Evolutionary conservation across 2,888 invertebrate species (phyloP).

Genomic region (Cerceris ruficornis): DNA sequence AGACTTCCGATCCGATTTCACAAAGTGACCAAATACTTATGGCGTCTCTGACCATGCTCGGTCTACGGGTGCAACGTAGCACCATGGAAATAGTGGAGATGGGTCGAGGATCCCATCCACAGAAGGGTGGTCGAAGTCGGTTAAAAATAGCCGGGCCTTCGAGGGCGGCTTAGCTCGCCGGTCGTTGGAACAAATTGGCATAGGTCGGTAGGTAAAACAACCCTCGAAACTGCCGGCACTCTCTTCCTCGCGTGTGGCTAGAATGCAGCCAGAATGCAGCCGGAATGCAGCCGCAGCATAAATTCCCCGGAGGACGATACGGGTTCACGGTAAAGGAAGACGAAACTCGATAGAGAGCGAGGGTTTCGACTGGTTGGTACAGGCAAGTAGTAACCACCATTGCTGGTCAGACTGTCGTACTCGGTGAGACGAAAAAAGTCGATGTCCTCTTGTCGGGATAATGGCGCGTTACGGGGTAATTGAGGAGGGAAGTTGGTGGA

Average conservation of each 20-base stretch:
- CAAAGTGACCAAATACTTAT: no score
- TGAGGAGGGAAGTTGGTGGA: neutral
- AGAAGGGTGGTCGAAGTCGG: conserved; percentile 32
- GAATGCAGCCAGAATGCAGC: neutral
- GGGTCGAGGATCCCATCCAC: neutral
- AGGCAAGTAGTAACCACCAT: conserved; percentile 21
- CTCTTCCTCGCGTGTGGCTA: conserved; percentile 6
- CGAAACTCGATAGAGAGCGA: conserved; percentile 26
- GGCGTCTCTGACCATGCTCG: no score
- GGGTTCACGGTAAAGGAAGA: conserved; percentile 39
- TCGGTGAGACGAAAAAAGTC: conserved; percentile 5
- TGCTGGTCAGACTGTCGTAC: conserved; percentile 20
- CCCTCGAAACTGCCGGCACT: conserved; percentile 58
- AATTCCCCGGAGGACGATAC: conserved; percentile 67
- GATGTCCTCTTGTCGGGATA: neutral
- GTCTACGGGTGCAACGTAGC: neutral
- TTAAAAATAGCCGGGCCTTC: conserved; percentile 57
- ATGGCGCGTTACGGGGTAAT: neutral
- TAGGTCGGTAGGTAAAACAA: conserved; percentile 69
- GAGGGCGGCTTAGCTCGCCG: conserved; percentile 38
- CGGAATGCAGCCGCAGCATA: conserved; percentile 60
- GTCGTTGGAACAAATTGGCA: conserved; percentile 67
- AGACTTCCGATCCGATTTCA: no score
- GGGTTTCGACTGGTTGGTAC: conserved; percentile 3
- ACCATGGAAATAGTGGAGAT: conserved; percentile 17